Percentiles rank a stretch among this genome's conserved stretches.
These are phyloP conservation scores for Mustelus asterias DNA, from an alignment of 2,113 vertebrate species.

Conservation along the genomic window DNA sequence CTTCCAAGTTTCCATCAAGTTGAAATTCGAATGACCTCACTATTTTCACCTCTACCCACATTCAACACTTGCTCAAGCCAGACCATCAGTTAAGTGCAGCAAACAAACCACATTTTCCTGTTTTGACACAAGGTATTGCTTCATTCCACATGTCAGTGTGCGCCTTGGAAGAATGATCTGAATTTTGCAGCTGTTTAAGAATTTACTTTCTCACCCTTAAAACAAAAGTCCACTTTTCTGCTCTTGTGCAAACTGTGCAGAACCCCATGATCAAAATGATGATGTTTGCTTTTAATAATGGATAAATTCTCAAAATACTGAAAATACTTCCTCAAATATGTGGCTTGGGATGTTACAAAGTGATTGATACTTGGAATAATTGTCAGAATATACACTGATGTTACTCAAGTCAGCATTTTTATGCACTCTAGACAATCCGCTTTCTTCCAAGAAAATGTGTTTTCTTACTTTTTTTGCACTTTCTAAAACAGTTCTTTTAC, in stretches of 20 bases:
- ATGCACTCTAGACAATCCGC: background rate
- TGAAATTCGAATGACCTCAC: background rate
- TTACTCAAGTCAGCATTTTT: background rate
- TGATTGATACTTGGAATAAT: background rate
- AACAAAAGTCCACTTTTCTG: background rate
- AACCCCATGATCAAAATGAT: background rate
- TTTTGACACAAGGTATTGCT: background rate
- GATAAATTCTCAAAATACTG: too few relatives aligned
- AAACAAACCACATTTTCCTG: background rate
- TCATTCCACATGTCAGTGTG: background rate
- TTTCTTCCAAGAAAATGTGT: background rate
- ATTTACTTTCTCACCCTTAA: background rate
- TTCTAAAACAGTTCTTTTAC: background rate
- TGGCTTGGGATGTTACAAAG: background rate
- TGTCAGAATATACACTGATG: background rate
- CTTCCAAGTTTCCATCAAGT: background rate
- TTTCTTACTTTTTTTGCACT: background rate
- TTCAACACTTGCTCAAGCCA: background rate
- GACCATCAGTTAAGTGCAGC: background rate
- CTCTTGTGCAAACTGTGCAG: background rate
- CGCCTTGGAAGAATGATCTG: background rate
- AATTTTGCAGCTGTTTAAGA: constrained; percentile 17
- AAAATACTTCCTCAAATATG: background rate
- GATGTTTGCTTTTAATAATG: background rate
- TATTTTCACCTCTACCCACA: background rate